Evolutionary conservation across 2,797 vertebrate species (phyloP).

Genomic region (Melopsittacus undulatus): DNA sequence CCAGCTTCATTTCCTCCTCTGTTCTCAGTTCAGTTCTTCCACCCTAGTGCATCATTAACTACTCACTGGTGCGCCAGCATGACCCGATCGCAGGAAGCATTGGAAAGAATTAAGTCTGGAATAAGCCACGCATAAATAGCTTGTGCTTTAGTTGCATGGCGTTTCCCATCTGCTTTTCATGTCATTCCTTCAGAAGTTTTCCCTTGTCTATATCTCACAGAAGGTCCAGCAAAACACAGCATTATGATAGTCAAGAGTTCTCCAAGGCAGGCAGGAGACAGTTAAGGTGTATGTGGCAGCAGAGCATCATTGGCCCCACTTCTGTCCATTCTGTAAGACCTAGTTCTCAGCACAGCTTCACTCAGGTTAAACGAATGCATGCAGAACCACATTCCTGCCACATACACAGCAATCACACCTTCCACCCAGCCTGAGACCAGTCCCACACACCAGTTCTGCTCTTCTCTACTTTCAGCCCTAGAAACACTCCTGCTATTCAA

Average conservation of each 20-base stretch:
- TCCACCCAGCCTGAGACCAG: background rate
- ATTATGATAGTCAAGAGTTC: background rate
- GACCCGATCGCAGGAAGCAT: background rate
- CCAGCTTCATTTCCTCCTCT: conserved; percentile 11
- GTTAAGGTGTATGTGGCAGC: background rate
- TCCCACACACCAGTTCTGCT: fast-evolving
- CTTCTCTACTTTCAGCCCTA: background rate
- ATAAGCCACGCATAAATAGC: background rate
- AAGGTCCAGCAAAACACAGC: background rate
- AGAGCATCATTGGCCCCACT: fast-evolving
- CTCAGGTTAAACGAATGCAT: background rate
- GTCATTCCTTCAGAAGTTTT: background rate
- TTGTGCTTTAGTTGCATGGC: background rate
- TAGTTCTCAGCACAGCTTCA: background rate
- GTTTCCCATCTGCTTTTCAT: background rate
- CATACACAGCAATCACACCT: background rate
- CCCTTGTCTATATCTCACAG: background rate
- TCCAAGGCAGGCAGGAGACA: background rate
- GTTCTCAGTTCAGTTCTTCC: background rate
- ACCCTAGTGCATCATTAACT: conserved; percentile 31
- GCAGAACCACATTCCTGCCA: background rate
- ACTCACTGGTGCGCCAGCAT: background rate
- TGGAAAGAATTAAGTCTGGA: background rate
- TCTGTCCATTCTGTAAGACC: background rate
- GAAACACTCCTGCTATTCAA: background rate